phyloP scores from a whole-genome alignment of 2,888 invertebrate species.

The Hypsopygia costalis region DNA sequence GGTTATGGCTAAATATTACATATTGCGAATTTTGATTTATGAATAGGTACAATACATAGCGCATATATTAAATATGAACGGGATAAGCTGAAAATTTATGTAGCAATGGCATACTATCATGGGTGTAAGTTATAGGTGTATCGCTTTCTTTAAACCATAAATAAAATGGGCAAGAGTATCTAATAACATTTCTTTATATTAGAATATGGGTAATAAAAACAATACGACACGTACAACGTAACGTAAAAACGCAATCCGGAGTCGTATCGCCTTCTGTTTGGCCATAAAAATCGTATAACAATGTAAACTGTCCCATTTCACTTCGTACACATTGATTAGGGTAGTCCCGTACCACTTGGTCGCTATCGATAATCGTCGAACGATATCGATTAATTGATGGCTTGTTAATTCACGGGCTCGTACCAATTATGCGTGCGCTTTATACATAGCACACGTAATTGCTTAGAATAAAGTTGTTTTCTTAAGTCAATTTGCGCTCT shows the following conservation, averaged over 20 bases:
- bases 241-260: no score
- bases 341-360: conserved; percentile 7
- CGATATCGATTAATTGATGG: conserved; percentile 24
- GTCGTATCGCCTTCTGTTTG: no score
- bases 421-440: conserved; percentile 18
- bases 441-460: conserved; percentile 29
- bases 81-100: no score
- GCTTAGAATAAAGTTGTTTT: conserved; percentile 42
- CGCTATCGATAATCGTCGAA: conserved; percentile 16
- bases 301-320: conserved; percentile 6
- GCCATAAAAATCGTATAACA: background rate
- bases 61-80: no score
- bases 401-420: conserved; percentile 16
- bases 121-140: no score
- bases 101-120: no score
- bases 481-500: conserved; percentile 27
- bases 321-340: conserved; percentile 8
- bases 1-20: background rate
- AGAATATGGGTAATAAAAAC: no score
- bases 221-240: no score
- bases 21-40: background rate
- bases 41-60: no score
- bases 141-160: no score
- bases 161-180: no score
- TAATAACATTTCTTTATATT: no score